Evolutionary conservation across 2,797 vertebrate genomes (phyloP).

Genomic region (Lagodon rhomboides): DNA sequence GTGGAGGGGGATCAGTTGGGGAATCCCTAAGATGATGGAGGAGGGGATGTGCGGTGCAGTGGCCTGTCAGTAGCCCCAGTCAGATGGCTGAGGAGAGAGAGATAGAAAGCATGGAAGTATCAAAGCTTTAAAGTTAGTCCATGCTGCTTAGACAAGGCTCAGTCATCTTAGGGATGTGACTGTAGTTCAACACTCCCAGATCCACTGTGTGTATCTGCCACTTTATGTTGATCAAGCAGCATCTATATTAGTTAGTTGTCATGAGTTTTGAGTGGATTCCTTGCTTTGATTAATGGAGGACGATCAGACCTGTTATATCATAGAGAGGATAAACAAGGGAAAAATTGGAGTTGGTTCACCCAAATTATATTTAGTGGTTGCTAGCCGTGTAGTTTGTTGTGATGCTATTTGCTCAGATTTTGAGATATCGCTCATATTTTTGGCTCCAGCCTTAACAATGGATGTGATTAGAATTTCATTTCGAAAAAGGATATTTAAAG

Average conservation of each 20-base stretch:
- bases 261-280: slow-evolving; percentile 39
- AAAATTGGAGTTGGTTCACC: not conserved
- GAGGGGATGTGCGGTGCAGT: slow-evolving; percentile 32
- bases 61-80: slow-evolving; percentile 72
- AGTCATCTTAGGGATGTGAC: slow-evolving; percentile 54
- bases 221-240: slow-evolving; percentile 42
- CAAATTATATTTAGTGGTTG: not conserved
- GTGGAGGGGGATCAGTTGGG: slow-evolving; percentile 47
- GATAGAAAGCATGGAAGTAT: slow-evolving; percentile 9
- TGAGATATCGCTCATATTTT: not conserved
- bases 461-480: not conserved
- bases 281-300: slow-evolving; percentile 24
- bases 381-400: not conserved
- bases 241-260: slow-evolving; percentile 37
- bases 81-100: slow-evolving; percentile 64
- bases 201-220: slow-evolving; percentile 45
- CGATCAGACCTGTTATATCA: slow-evolving; percentile 42
- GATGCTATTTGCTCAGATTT: not conserved
- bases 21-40: slow-evolving; percentile 70
- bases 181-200: slow-evolving; percentile 42
- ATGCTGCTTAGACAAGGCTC: slow-evolving; percentile 30
- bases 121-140: slow-evolving; percentile 30
- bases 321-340: not conserved
- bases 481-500: not conserved
- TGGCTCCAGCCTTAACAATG: not conserved